A percentile compares a stretch with the other conserved stretches of the same genome.
These are phyloP conservation scores for Drosophila sechellia DNA, from an alignment of 1,140 invertebrate genomes.

Conservation along the genomic window DNA sequence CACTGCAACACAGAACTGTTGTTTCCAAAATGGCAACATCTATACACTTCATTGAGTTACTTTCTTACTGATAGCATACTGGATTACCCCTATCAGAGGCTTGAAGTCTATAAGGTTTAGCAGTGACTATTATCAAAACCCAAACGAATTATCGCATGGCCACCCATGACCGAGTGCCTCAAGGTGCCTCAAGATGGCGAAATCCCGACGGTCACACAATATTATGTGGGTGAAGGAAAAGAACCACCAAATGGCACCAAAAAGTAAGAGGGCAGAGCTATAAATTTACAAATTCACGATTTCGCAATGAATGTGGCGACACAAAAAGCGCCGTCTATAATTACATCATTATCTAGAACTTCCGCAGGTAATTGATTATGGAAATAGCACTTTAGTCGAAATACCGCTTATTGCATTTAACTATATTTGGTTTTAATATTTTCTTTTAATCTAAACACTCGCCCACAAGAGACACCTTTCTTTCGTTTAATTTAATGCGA, in stretches of 20 bases:
- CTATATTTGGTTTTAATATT: not conserved
- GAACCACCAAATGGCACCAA: not conserved
- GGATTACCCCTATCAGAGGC: no score
- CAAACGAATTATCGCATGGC: not conserved
- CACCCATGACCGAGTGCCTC: conserved; percentile 5
- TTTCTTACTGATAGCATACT: not conserved
- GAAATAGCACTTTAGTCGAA: no score
- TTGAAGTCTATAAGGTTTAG: no score
- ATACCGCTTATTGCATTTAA: not conserved
- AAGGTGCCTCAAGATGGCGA: not conserved
- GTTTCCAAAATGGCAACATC: not conserved
- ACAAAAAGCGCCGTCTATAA: conserved; percentile 38
- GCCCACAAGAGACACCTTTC: not conserved
- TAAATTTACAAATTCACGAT: conserved; percentile 61
- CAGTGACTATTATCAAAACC: not conserved
- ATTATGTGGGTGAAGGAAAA: conserved; percentile 4
- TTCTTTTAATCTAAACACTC: not conserved
- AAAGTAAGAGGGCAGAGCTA: conserved; percentile 17
- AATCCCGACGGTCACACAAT: not conserved
- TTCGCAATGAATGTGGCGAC: conserved; percentile 79
- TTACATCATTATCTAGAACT: not conserved
- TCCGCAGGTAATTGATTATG: not conserved
- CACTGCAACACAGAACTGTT: not conserved
- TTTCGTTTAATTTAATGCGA: not conserved
- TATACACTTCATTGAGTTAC: not conserved